Base-by-base conservation (phyloP, 2,797 vertebrate species). In the Malacoraja senta region DNA sequence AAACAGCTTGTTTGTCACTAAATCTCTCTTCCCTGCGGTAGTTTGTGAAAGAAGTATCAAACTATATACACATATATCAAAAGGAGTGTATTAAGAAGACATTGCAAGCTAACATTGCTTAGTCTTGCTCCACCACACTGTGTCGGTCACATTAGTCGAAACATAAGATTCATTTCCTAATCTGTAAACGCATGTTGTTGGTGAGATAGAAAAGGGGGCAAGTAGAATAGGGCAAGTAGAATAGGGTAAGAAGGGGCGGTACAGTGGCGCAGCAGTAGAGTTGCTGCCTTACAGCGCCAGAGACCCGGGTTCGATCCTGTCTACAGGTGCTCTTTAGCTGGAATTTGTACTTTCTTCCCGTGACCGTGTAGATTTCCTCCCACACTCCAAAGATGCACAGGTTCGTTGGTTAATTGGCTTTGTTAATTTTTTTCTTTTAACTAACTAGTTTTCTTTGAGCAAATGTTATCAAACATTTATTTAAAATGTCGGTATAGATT, bases 41-140 rank as follows among this genome's bases (percentile, higher is more conserved):
- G 44, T 26, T 91, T 91, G 24, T 74, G 8, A 38, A 24, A 71
- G 21, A 74, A 91, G 4, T 72, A 68, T 44, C 21, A 44, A 74
- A 91, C 35, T 9, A 44, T 91, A 21, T 26, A 91, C 17, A 72
- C 68, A 15, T 65, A 35, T 19, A 74, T 44, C 8, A 29, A 13
- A 32, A 72, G 35, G n/a, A 35, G 86, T 71, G 71, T 26, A 68
- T 90, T 90, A 65, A n/a, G 61, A 90, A 90, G 86, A 90, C 65
- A n/a, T 90, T 86, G 61, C 63, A 65, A 13, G 65, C 58, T 61
- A 61, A 29, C 1, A 65, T 63, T 71, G n/a, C 26, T 84, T 26
- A 4, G 24, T 58, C 2, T 81, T 53, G 24, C 29, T 88, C 12
- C n/a, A 68, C 29, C 68, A 21, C 65, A 35, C 17, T 44, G 86